Evolutionary conservation across 2,888 invertebrate genomes (phyloP).

Genomic region (Notodonta dromedarius): DNA sequence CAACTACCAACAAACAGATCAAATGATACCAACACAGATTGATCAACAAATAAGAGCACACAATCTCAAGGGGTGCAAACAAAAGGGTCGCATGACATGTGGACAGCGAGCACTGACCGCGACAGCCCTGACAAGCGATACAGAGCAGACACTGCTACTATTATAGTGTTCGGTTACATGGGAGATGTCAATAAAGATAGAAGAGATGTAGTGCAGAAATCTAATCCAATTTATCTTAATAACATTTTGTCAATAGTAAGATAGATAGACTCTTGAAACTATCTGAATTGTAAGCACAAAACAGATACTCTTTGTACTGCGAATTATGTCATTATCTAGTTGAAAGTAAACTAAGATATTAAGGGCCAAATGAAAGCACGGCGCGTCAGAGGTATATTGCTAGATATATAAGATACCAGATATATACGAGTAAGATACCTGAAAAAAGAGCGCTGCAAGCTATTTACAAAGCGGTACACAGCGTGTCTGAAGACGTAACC

Average conservation of each 20-base stretch:
- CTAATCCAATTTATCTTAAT: background rate
- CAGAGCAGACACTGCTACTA: constrained; percentile 22
- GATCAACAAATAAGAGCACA: constrained; percentile 4
- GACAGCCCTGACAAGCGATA: constrained; percentile 7
- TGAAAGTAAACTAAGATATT: too few species aligned
- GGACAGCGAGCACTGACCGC: constrained; percentile 5
- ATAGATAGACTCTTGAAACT: too few species aligned
- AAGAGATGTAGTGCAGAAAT: constrained; percentile 4
- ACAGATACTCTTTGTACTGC: too few species aligned
- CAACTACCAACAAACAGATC: constrained; percentile 8
- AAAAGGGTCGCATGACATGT: constrained; percentile 15
- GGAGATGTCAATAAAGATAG: constrained; percentile 6
- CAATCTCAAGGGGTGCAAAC: background rate
- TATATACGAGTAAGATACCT: too few species aligned
- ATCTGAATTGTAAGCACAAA: too few species aligned
- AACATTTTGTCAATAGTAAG: background rate
- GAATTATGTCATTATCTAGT: too few species aligned
- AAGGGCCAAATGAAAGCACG: too few species aligned
- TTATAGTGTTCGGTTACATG: constrained; percentile 43
- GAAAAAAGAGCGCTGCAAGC: too few species aligned
- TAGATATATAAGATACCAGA: too few species aligned
- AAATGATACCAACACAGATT: constrained; percentile 2
- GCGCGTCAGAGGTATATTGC: too few species aligned
- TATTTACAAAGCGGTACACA: too few species aligned
- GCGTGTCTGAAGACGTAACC: too few species aligned